Evolutionary conservation across 2,888 invertebrate genomes (phyloP), one percentile per base, ranked within the genome.

Genomic region (Melinaea marsaeus): DNA sequence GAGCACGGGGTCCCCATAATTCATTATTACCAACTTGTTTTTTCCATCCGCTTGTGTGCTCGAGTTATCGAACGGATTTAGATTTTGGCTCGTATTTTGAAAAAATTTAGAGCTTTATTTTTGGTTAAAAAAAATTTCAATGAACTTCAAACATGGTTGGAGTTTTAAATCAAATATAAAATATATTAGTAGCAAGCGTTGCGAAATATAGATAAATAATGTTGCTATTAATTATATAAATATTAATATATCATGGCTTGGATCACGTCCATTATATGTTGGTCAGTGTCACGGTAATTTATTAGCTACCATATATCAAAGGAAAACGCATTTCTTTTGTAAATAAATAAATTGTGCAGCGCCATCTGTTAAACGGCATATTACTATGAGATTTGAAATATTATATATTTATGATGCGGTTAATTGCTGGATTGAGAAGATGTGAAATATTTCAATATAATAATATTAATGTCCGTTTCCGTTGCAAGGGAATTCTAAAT

Each of bases 21-120:
- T 84, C 86, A 84, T 83, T 86, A 83, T 80, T 77, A 80, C 75
- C 75, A 75, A 76, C 72, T 81, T 85, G 85, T 85, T 85, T 84
- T 83, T 79, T 79, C 74, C 75, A 74, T 73, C 75, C 72, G 74
- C 72, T 79, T 77, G 63, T 58, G 66, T 9, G 7, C 37, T 37
- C 37, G 37, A 37, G 37, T 37, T 37, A 37, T 35, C 6, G 35
- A 35, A 35, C 37, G 42, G 42, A 42, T 42, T 42, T 42, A 42
- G 42, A 42, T 42, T 6, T 9, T 42, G 9, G 42, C 7, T 9
- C 42, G 11, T 42, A 42, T 42, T 42, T 42, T 42, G 7, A 6
- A 2, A 42, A 11, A 42, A 9, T 9, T 42, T 42, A 42, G 11
- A 42, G 6, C 7, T 42, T 42, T 42, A 42, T 42, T 42, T 9